Evolutionary conservation across 2,888 invertebrate genomes (phyloP), one percentile per base, ranked within the genome.

Genomic region (Heteromurus nitidus): DNA sequence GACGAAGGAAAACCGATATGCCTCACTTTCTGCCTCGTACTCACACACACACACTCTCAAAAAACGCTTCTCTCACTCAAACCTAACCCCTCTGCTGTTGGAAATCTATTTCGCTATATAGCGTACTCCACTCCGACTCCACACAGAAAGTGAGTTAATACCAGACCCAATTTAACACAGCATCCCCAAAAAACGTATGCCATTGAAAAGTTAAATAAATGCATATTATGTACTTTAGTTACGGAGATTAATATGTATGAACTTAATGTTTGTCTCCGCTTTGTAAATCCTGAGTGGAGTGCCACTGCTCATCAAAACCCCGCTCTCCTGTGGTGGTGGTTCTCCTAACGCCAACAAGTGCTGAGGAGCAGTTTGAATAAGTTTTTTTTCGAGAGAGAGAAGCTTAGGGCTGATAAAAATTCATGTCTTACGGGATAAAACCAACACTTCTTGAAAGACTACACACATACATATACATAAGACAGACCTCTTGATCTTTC

Each of bases 391-490:
- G 36, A 36, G 5, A 36, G 13, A 36, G 13, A 44, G 60, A 58
- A 60, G 72, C 50, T 64, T 64, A 64, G 50, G 64, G 44, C 62
- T 73, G 31, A 73, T 73, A 62, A 73, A 73, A 73, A 73, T 73
- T 73, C 73, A 73, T 73, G 73, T 64, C 53, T 42, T 64, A 31
- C 22, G 20, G 73, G 47, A 62, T 64, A 50, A 72, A 60, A 60
- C 44, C 42, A 44, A 44, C 60, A 13, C 13, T 36, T 5, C 5
- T 5, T 36, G 36, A 36, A 13, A 36, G 36, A 9, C 36, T 18
- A 28, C 7, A 5, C 9, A 9, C 9, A 47, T 67, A 47, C 47
- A 20, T 3, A 67, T 44, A 11, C 44, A 28, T 7, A 18, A 31
- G 69, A 60, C 28, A 44, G 60, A 24, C 30, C 28, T 36, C 22